Conservation (phyloP, 2,797 vertebrate species). For the Myoxocephalus aenaeus region DNA sequence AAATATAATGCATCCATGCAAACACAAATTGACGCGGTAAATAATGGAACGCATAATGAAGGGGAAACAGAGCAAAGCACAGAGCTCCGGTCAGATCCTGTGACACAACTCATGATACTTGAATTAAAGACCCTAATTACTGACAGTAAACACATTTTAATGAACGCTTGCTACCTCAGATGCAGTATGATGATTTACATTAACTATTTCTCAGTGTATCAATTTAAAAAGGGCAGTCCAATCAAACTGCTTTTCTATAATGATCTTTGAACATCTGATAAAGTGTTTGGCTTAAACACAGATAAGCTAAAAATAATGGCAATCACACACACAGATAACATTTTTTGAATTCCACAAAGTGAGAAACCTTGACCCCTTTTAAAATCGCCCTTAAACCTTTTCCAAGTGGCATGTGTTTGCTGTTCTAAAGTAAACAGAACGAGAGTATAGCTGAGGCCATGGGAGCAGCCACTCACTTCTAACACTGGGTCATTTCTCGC, state of each 20-base stretch:
- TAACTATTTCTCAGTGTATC: neutral
- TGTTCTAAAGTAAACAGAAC: conserved; percentile 66
- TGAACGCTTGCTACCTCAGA: neutral
- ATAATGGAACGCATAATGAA: conserved; percentile 16
- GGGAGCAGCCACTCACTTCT: conserved; percentile 46
- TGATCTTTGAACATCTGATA: conserved; percentile 21
- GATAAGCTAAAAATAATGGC: conserved; percentile 35
- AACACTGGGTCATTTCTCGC: conserved; percentile 1
- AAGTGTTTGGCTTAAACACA: conserved; percentile 25
- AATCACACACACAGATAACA: conserved; percentile 62
- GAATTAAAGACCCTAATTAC: neutral
- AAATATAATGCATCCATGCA: conserved; percentile 59
- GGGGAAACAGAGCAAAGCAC: conserved; percentile 9
- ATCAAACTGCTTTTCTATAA: conserved; percentile 14
- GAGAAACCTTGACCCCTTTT: conserved; percentile 65
- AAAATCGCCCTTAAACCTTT: conserved; percentile 65
- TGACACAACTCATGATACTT: conserved; percentile 1
- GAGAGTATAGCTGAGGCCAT: conserved; percentile 45
- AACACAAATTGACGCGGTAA: conserved; percentile 45
- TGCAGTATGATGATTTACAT: neutral
- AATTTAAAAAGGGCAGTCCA: neutral
- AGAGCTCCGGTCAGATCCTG: conserved; percentile 9
- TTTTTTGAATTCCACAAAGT: conserved; percentile 64
- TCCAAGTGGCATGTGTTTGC: conserved; percentile 74
- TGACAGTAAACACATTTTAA: neutral